A percentile compares a stretch with the other conserved stretches of the same genome.
phyloP scores from a whole-genome alignment of 2,888 invertebrate genomes.

The Cephus nigrinus region DNA sequence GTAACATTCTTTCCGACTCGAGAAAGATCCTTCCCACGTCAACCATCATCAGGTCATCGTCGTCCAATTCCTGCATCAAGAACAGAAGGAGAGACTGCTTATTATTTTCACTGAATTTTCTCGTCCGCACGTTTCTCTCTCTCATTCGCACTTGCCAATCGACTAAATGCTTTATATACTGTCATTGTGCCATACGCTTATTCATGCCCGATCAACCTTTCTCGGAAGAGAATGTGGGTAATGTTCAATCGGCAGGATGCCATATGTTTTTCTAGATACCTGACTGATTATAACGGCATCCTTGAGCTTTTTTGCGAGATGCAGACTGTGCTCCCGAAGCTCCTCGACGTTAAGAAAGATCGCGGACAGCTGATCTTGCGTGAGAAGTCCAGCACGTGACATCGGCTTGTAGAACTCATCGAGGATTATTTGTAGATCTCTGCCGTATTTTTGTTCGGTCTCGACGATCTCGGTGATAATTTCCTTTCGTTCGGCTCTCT shows the following conservation, averaged over 20 bases:
- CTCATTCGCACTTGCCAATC: neutral
- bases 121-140: neutral
- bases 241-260: too few species aligned
- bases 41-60: slow-evolving; percentile 84
- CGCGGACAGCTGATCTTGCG: slow-evolving; percentile 89
- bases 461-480: slow-evolving; percentile 95
- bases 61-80: slow-evolving; percentile 60
- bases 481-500: slow-evolving; percentile 90
- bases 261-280: slow-evolving; percentile 31
- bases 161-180: neutral
- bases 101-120: neutral
- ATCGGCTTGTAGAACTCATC: slow-evolving; percentile 95
- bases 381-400: slow-evolving; percentile 90
- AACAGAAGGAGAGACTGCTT: neutral
- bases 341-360: slow-evolving; percentile 96
- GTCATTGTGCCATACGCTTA: too few species aligned
- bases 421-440: slow-evolving; percentile 90
- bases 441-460: slow-evolving; percentile 94
- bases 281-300: slow-evolving; percentile 86
- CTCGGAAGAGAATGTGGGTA: too few species aligned
- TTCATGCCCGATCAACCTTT: too few species aligned
- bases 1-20: slow-evolving; percentile 92
- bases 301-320: slow-evolving; percentile 86
- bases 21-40: slow-evolving; percentile 92
- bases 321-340: slow-evolving; percentile 87